Evolutionary conservation across 1,140 invertebrate genomes (phyloP), one percentile per base, ranked within the genome.

Genomic region (Hyles euphorbiae): DNA sequence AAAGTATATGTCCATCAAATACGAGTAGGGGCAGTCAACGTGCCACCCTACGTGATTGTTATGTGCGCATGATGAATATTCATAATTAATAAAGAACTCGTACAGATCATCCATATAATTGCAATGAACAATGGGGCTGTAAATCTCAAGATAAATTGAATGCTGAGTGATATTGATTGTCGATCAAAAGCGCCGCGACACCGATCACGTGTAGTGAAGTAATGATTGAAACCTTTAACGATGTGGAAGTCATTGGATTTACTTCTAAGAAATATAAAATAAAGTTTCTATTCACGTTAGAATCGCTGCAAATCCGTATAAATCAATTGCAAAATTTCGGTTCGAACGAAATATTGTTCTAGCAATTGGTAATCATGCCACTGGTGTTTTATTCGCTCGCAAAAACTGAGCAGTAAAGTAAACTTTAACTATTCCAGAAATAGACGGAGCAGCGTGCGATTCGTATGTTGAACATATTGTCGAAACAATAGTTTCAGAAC

Each of bases 131-230:
- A 83, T 78, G 64, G 61, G 63, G 63, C 68, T 70, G 68, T 86
- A 79, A 83, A 84, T 87, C 80, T 72, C 67, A 64, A 70, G 68
- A 77, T 86, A 70, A 79, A 83, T 83, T 74, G 70, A 72, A 61
- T 57, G 56, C 58, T 70, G 68, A 70, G 76, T 67, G 58, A 68
- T 74, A 80, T 80, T 80, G 75, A 81, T 80, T 72, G 68, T 52
- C 60, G 68, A 81, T 86, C 78, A 81, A 81, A 83, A 70, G 68
- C 59, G 64, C 69, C 73, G 72, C 63, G 64, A 72, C 67, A 68
- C 74, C 64, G 52, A 73, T 71, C 53, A 70, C 59, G 61, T 68
- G 61, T 36, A 47, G 40, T 61, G 58, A 58, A 68, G 65, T 69
- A 61, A 76, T 70, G 60, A 73, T 67, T 55, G 60, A 72, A 75